Percentiles rank a stretch among this genome's conserved stretches.
Evolutionary conservation across 64 coral and sea anemone species (phyloP).

Genomic region (Porites australiensis): DNA sequence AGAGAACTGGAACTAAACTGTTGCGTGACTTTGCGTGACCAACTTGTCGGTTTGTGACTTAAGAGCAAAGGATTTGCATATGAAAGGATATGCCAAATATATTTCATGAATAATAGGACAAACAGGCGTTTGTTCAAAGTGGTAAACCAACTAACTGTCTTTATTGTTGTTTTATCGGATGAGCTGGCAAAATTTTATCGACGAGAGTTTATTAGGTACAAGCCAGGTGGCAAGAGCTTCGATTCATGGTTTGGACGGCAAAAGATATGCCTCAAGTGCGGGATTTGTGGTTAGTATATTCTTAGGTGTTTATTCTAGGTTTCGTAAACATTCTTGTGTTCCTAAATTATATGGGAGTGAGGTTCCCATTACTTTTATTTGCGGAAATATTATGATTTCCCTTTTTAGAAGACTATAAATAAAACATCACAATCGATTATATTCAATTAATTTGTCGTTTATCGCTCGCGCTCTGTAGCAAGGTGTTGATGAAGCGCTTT

Average conservation of each 20-base stretch:
- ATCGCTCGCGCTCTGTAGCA: no score
- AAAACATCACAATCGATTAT: no score
- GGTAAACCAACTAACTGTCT: neutral
- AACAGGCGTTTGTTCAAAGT: neutral
- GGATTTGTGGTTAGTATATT: slow-evolving; percentile 88
- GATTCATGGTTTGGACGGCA: slow-evolving; percentile 92
- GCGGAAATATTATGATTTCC: no score
- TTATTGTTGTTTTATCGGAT: slow-evolving; percentile 46
- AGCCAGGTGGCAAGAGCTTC: slow-evolving; percentile 95
- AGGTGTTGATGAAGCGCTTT: no score
- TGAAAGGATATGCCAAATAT: neutral
- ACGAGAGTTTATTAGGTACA: slow-evolving; percentile 94
- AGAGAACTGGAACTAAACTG: neutral
- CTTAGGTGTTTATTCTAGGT: neutral
- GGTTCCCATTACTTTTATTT: no score
- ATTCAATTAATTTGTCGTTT: no score
- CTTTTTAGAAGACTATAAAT: no score
- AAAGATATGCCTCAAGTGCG: slow-evolving; percentile 80
- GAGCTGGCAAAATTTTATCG: slow-evolving; percentile 98
- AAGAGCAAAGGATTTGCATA: slow-evolving; percentile 10
- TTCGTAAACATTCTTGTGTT: neutral
- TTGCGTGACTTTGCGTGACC: neutral
- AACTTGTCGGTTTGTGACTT: no score
- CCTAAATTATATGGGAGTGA: no score
- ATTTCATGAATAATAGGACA: neutral